phyloP scores from a whole-genome alignment of 2,113 vertebrate species.

The Polypterus senegalus region DNA sequence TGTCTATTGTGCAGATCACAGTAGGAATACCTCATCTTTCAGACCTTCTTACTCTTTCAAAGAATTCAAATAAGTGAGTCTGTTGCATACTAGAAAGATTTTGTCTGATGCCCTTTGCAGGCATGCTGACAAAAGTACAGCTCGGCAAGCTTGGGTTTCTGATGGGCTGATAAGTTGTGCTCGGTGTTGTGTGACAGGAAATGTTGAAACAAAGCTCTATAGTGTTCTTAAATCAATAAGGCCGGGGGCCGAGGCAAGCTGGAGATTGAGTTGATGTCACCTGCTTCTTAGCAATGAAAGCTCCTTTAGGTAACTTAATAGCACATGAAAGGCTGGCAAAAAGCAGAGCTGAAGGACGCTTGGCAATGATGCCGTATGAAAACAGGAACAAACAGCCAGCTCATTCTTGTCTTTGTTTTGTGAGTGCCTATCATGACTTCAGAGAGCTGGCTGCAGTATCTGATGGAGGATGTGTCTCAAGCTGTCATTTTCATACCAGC shows the following conservation, averaged over 20 bases:
- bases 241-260: slow-evolving; percentile 32
- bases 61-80: neutral
- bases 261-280: slow-evolving; percentile 53
- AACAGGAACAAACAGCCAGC: slow-evolving; percentile 40
- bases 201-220: slow-evolving; percentile 48
- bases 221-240: slow-evolving; percentile 42
- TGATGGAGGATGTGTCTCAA: neutral
- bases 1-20: neutral
- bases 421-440: slow-evolving; percentile 7
- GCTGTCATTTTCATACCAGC: neutral
- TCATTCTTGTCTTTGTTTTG: slow-evolving; percentile 10
- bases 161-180: slow-evolving; percentile 12
- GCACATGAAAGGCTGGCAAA: slow-evolving; percentile 50
- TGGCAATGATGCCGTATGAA: slow-evolving; percentile 38
- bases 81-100: neutral
- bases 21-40: neutral
- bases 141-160: slow-evolving; percentile 11
- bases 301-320: slow-evolving; percentile 44
- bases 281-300: slow-evolving; percentile 46
- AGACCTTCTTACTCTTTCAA: neutral
- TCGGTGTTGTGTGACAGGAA: slow-evolving; percentile 16
- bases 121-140: slow-evolving; percentile 10
- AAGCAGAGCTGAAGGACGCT: slow-evolving; percentile 40
- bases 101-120: slow-evolving; percentile 2
- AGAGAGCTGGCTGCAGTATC: neutral